Evolutionary conservation across 2,113 vertebrate species (phyloP).

Genomic region (Lutjanus erythropterus): DNA sequence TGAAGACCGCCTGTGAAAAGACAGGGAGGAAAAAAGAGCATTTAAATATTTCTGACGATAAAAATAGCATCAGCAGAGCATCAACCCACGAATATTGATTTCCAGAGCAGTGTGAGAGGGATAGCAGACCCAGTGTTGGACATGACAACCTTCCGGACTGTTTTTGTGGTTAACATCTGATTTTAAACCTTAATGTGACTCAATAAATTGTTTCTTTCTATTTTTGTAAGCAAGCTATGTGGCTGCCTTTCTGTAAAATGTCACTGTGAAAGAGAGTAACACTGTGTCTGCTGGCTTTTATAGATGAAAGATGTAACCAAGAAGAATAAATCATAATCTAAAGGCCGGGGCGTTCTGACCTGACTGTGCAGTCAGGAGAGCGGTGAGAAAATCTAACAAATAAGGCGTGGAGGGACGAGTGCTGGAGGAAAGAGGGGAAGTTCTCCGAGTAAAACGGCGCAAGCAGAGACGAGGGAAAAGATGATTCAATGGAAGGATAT

Average conservation of each 20-base stretch:
- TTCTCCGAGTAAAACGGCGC: conserved; percentile 2
- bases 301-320: conserved; percentile 13
- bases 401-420: neutral
- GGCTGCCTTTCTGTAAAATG: neutral
- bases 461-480: conserved; percentile 1
- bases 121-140: neutral
- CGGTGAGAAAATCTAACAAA: conserved; percentile 26
- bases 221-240: neutral
- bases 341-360: neutral
- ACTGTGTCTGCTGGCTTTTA: neutral
- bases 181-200: neutral
- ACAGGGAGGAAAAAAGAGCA: neutral
- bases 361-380: neutral
- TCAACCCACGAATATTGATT: neutral
- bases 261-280: neutral
- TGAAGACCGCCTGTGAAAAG: conserved; percentile 93
- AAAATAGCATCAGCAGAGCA: neutral
- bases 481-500: conserved; percentile 36
- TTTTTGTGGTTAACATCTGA: neutral
- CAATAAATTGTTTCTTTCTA: neutral
- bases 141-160: neutral
- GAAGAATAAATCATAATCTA: neutral
- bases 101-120: neutral
- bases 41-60: conserved; percentile 7
- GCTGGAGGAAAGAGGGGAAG: neutral